Conservation (phyloP, 1,140 invertebrate genomes). For the Gyrodactylus salaris region DNA sequence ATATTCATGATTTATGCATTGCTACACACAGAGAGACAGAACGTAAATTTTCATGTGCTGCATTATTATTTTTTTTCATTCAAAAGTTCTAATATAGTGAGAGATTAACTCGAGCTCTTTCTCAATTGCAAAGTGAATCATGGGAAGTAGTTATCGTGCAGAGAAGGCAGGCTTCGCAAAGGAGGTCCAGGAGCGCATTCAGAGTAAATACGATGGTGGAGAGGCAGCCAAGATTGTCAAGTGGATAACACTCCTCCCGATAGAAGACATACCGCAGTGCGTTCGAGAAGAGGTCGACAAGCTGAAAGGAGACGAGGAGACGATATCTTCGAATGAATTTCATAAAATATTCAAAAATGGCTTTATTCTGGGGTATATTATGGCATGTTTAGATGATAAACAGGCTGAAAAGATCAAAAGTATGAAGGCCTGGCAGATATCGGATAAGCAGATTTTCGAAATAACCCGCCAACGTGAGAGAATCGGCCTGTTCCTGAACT, state of each 20-base stretch:
- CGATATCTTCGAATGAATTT: not conserved
- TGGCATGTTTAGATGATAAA: not conserved
- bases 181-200: not conserved
- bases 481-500: not conserved
- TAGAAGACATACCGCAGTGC: not conserved
- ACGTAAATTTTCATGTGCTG: too few relatives aligned
- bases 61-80: too few relatives aligned
- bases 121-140: not conserved
- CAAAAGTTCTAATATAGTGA: too few relatives aligned
- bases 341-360: not conserved
- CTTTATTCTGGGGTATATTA: constrained; percentile 1
- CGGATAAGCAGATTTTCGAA: constrained; percentile 1
- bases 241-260: not conserved
- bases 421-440: not conserved
- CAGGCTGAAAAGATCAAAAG: not conserved
- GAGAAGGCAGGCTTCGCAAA: not conserved
- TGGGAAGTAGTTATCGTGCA: not conserved
- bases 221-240: not conserved
- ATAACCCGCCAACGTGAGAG: not conserved
- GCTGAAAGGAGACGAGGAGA: not conserved
- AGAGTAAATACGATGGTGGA: not conserved
- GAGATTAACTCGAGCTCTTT: too few relatives aligned
- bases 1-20: too few relatives aligned
- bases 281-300: not conserved
- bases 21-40: too few relatives aligned